A percentile compares a stretch with the other conserved stretches of the same genome.
These are phyloP conservation scores for Ochropleura leucogaster DNA, from an alignment of 2,888 invertebrate genomes.

Conservation along the genomic window DNA sequence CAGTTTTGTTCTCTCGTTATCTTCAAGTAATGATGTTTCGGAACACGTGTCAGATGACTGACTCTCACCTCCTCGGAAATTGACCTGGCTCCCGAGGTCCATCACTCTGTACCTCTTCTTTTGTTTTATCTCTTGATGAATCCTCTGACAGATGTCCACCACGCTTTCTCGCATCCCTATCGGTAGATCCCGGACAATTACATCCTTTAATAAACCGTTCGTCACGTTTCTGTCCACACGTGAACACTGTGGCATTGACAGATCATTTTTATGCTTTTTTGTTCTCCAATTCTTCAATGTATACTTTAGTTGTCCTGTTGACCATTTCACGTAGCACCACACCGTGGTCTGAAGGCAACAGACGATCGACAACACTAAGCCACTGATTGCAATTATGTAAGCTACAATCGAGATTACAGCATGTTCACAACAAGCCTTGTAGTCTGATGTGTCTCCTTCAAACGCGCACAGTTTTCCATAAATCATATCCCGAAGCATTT, in stretches of 20 bases:
- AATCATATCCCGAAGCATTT: slow-evolving; percentile 77
- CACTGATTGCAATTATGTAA: slow-evolving; percentile 71
- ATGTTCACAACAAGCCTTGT: slow-evolving; percentile 68
- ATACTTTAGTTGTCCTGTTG: slow-evolving; percentile 64
- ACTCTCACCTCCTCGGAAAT: slow-evolving; percentile 42
- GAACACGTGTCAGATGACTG: slow-evolving; percentile 38
- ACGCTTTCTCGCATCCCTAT: slow-evolving; percentile 77
- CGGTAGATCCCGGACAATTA: slow-evolving; percentile 80
- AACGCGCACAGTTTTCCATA: slow-evolving; percentile 73
- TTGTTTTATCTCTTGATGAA: slow-evolving; percentile 72
- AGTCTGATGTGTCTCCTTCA: slow-evolving; percentile 69
- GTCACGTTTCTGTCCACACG: slow-evolving; percentile 70
- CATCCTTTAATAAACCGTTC: slow-evolving; percentile 78
- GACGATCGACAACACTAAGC: slow-evolving; percentile 69
- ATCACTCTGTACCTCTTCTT: slow-evolving; percentile 75
- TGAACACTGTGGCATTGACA: slow-evolving; percentile 30
- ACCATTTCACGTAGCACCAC: slow-evolving; percentile 69
- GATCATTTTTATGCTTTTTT: slow-evolving; percentile 49
- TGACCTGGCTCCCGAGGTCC: slow-evolving; percentile 65
- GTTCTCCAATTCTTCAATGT: slow-evolving; percentile 53
- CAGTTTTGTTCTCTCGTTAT: slow-evolving; percentile 20
- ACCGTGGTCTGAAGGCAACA: slow-evolving; percentile 68
- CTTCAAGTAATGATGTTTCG: slow-evolving; percentile 11
- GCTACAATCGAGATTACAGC: slow-evolving; percentile 74
- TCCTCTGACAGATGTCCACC: slow-evolving; percentile 77